A percentile compares a stretch with the other conserved stretches of the same genome.
Evolutionary conservation across 2,888 invertebrate genomes (phyloP).

Genomic region (Melikaiella ostensackeni): DNA sequence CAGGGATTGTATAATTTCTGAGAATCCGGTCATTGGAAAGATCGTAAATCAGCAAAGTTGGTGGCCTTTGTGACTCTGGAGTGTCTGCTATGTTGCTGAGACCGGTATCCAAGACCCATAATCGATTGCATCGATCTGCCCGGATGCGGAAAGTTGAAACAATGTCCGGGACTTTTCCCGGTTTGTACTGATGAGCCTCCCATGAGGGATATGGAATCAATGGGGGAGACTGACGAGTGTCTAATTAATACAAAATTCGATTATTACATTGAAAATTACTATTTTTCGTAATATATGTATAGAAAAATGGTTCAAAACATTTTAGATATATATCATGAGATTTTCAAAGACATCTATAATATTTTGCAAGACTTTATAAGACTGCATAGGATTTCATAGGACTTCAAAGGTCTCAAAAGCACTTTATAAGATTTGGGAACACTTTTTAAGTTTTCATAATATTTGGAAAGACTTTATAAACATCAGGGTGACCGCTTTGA

Average conservation of each 20-base stretch:
- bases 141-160: conserved; percentile 86
- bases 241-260: conserved; percentile 78
- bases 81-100: conserved; percentile 81
- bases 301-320: too few relatives aligned
- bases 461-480: too few relatives aligned
- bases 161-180: conserved; percentile 81
- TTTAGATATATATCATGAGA: too few relatives aligned
- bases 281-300: not conserved
- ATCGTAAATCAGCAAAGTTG: conserved; percentile 85
- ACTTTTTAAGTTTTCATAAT: too few relatives aligned
- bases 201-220: conserved; percentile 89
- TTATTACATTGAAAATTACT: not conserved
- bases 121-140: conserved; percentile 86
- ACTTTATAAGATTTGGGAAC: too few relatives aligned
- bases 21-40: conserved; percentile 84
- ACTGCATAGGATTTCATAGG: too few relatives aligned
- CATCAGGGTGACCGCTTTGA: too few relatives aligned
- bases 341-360: too few relatives aligned
- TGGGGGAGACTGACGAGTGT: conserved; percentile 83
- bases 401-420: too few relatives aligned
- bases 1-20: conserved; percentile 83
- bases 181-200: conserved; percentile 84
- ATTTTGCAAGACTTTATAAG: too few relatives aligned
- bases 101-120: conserved; percentile 90
- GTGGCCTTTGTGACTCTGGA: conserved; percentile 79